Percentiles rank a stretch among this genome's conserved stretches.
Conservation (phyloP, 2,888 invertebrate species). For the Eupithecia subfuscata region DNA sequence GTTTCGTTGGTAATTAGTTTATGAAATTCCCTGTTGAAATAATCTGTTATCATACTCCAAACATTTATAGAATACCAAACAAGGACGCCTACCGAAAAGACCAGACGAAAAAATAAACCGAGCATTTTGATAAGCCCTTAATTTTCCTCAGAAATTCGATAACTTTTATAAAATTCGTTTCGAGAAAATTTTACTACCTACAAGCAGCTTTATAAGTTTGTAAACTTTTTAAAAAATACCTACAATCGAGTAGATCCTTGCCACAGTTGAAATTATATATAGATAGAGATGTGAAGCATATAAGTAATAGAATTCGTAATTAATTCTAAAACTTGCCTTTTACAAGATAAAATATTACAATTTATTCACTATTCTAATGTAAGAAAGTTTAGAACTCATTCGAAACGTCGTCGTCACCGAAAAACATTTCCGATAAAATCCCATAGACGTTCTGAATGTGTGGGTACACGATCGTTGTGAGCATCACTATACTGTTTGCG, state of each 20-base stretch:
- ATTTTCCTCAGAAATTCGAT: background rate
- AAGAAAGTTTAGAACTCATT: constrained; percentile 20
- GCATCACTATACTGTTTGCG: constrained; percentile 88
- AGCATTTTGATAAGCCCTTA: constrained; percentile 77
- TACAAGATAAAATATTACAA: background rate
- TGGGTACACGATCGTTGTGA: constrained; percentile 90
- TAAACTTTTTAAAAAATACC: background rate
- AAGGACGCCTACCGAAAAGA: constrained; percentile 87
- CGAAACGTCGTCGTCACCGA: constrained; percentile 60
- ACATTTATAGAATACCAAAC: constrained; percentile 88
- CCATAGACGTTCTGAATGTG: constrained; percentile 85
- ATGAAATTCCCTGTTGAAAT: constrained; percentile 89
- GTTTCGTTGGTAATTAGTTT: constrained; percentile 79
- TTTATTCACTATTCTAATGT: background rate
- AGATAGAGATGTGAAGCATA: background rate
- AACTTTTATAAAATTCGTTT: background rate
- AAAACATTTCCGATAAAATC: constrained; percentile 80
- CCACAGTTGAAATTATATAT: background rate
- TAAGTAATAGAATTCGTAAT: background rate
- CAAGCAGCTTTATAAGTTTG: background rate
- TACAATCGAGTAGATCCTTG: background rate
- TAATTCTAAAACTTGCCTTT: background rate
- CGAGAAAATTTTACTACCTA: background rate
- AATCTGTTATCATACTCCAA: constrained; percentile 89
- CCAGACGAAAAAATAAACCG: constrained; percentile 84